Percentiles rank a stretch among this genome's conserved stretches.
phyloP scores from a whole-genome alignment of 2,888 invertebrate genomes.

The Trypoxylon attenuatum region DNA sequence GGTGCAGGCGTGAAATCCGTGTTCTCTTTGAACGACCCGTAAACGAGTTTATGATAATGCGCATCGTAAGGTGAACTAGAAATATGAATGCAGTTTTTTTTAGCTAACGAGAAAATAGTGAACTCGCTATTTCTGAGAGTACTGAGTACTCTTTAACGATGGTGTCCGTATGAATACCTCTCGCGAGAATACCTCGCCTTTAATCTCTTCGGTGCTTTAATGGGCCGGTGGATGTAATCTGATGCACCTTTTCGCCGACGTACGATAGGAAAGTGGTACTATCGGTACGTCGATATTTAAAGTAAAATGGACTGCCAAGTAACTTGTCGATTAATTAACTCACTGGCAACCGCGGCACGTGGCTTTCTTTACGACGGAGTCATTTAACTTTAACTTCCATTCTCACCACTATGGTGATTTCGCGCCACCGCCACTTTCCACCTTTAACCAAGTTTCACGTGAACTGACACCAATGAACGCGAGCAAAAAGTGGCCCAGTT shows the following conservation, averaged over 20 bases:
- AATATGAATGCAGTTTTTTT: background rate
- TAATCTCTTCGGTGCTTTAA: background rate
- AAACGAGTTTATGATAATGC: background rate
- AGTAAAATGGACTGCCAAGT: slow-evolving; percentile 4
- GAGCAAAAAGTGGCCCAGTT: background rate
- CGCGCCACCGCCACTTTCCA: background rate
- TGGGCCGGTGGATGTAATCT: background rate
- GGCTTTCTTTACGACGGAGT: slow-evolving; percentile 20
- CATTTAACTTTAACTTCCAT: slow-evolving; percentile 20
- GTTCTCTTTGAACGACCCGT: too few relatives aligned
- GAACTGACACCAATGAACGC: background rate
- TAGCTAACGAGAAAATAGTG: slow-evolving; percentile 1
- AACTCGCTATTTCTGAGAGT: too few relatives aligned
- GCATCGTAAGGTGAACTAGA: background rate
- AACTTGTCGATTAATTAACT: slow-evolving; percentile 39
- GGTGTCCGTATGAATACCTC: background rate
- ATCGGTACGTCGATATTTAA: slow-evolving; percentile 20
- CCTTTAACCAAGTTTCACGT: background rate
- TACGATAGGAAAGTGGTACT: too few relatives aligned
- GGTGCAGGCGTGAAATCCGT: too few relatives aligned
- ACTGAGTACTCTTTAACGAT: background rate
- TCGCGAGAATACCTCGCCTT: background rate
- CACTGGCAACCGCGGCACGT: slow-evolving; percentile 8
- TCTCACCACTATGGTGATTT: background rate
- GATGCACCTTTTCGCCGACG: background rate